Evolutionary conservation across 1,140 invertebrate species (phyloP).

Genomic region (Lepidurus couesii): DNA sequence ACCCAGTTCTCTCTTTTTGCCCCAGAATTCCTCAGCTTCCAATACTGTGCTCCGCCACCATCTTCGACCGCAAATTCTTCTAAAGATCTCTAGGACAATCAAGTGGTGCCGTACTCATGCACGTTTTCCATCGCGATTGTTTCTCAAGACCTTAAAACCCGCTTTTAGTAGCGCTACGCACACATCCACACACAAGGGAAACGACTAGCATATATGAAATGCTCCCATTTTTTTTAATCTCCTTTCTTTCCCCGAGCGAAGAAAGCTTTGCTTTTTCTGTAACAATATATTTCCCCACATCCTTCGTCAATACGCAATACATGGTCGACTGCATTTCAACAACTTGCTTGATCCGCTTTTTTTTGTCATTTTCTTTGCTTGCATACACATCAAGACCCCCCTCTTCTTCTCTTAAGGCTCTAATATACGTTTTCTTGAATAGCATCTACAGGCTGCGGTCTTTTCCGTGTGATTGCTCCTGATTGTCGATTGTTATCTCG

Average conservation of each 20-base stretch:
- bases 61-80: not conserved
- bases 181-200: too few species aligned
- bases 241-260: not conserved
- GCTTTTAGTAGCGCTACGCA: not conserved
- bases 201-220: too few species aligned
- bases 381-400: not conserved
- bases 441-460: not conserved
- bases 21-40: not conserved
- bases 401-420: not conserved
- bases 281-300: not conserved
- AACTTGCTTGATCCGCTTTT: slow-evolving; percentile 13
- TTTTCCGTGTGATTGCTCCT: slow-evolving; percentile 21
- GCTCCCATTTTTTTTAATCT: too few species aligned
- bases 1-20: too few species aligned
- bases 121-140: not conserved
- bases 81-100: not conserved
- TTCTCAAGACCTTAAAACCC: not conserved
- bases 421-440: not conserved
- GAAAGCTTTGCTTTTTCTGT: not conserved
- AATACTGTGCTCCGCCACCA: not conserved
- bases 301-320: not conserved
- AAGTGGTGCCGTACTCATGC: not conserved
- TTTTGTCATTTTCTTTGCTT: not conserved
- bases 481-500: slow-evolving; percentile 16
- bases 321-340: not conserved